Conservation (phyloP, 1,140 invertebrate genomes). For the Gonatopus flavifemur region DNA sequence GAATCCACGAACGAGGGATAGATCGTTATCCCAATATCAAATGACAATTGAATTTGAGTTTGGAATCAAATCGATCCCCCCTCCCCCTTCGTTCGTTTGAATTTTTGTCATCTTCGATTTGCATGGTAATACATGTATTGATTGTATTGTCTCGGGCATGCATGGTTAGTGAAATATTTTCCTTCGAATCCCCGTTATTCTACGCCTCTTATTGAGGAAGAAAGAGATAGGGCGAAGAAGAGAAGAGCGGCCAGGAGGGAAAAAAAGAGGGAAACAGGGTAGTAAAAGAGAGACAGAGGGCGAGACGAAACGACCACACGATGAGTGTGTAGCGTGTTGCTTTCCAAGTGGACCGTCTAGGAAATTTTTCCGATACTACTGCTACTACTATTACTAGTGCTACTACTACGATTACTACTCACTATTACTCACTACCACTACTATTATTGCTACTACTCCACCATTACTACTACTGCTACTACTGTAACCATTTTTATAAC, state of each 20-base stretch:
- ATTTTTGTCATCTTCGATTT: too few species aligned
- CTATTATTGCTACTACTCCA: slow-evolving; percentile 19
- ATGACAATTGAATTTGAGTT: too few species aligned
- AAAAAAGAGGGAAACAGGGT: background rate
- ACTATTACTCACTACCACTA: background rate
- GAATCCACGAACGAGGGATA: too few species aligned
- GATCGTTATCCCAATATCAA: too few species aligned
- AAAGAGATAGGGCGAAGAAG: slow-evolving; percentile 9
- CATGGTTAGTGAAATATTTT: too few species aligned
- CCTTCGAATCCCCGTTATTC: too few species aligned
- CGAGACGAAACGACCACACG: too few species aligned
- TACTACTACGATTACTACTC: background rate
- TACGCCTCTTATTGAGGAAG: too few species aligned
- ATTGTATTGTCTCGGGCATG: too few species aligned
- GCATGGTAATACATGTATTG: too few species aligned
- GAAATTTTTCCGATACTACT: slow-evolving; percentile 11
- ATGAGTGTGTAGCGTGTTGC: slow-evolving; percentile 1
- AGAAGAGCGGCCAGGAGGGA: slow-evolving; percentile 4
- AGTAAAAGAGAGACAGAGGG: background rate
- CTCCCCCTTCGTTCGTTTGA: too few species aligned
- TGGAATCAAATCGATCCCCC: too few species aligned
- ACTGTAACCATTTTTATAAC: background rate
- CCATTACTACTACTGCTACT: background rate
- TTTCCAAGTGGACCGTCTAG: slow-evolving; percentile 11
- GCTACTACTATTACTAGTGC: background rate